Evolutionary conservation across 1,140 invertebrate genomes (phyloP).

Genomic region (Megathymus violae): DNA sequence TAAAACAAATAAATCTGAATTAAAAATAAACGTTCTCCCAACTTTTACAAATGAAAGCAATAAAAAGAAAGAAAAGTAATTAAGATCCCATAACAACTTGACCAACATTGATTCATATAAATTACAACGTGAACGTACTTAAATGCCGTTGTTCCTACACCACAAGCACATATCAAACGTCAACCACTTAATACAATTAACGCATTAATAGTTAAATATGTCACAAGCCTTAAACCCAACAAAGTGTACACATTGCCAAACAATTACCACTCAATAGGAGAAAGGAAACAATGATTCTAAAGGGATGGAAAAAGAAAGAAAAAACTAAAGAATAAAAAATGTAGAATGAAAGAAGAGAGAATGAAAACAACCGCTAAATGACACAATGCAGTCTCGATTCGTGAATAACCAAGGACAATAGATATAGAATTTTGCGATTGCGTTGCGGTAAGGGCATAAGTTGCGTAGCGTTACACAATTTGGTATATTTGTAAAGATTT

Average conservation of each 20-base stretch:
- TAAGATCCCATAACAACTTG: neutral
- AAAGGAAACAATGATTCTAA: constrained; percentile 25
- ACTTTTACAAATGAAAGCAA: too few relatives aligned
- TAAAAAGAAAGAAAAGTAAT: neutral
- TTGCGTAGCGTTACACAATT: constrained; percentile 47
- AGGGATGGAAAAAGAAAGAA: constrained; percentile 29
- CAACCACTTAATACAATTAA: constrained; percentile 20
- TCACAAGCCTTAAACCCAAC: constrained; percentile 6
- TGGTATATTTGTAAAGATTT: constrained; percentile 26
- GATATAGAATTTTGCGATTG: constrained; percentile 48
- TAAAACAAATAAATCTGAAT: too few relatives aligned
- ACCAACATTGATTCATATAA: neutral
- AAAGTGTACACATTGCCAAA: constrained; percentile 27
- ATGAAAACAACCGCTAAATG: constrained; percentile 48
- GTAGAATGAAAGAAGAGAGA: constrained; percentile 43
- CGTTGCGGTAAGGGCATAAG: constrained; percentile 48
- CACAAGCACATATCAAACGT: neutral
- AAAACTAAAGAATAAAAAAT: constrained; percentile 39
- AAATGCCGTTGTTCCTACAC: neutral
- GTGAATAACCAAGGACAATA: constrained; percentile 49
- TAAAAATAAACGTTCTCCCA: too few relatives aligned
- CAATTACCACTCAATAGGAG: constrained; percentile 35
- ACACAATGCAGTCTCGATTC: constrained; percentile 49
- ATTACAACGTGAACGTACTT: constrained; percentile 1
- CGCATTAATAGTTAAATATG: constrained; percentile 35